phyloP scores from a whole-genome alignment of 1,140 invertebrate species.

The Microvelia longipes region DNA sequence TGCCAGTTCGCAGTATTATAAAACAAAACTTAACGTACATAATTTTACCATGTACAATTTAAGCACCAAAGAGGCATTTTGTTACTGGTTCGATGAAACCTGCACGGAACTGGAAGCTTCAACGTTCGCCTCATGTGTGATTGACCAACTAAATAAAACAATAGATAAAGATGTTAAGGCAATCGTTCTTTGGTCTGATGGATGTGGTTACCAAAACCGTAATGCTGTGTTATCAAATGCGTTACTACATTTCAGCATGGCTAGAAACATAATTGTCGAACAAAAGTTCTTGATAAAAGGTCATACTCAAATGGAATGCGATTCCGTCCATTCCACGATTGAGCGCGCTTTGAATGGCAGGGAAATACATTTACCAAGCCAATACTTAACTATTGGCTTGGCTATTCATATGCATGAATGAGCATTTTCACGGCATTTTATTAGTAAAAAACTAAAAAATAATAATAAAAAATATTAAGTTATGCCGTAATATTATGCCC shows the following conservation, averaged over 20 bases:
- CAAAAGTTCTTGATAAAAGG: too few species aligned
- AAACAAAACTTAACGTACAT: background rate
- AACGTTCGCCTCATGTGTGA: background rate
- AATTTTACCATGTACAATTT: background rate
- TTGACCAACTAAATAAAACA: background rate
- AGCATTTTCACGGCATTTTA: too few species aligned
- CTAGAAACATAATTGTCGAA: too few species aligned
- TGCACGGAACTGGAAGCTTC: background rate
- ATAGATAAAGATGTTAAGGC: background rate
- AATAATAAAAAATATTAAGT: too few species aligned
- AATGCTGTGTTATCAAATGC: background rate
- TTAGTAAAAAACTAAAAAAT: too few species aligned
- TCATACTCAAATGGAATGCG: too few species aligned
- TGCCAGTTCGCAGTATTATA: background rate
- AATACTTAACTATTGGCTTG: too few species aligned
- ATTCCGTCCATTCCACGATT: too few species aligned
- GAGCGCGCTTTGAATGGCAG: too few species aligned
- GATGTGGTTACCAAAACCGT: background rate
- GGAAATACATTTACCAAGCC: too few species aligned
- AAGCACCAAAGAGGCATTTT: background rate
- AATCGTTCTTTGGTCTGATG: background rate
- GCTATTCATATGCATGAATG: too few species aligned
- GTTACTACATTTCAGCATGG: background rate
- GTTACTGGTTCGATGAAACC: background rate
- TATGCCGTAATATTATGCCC: too few species aligned